These are phyloP conservation scores for Diorhabda sublineata DNA, from an alignment of 1,140 invertebrate species.

Conservation along the genomic window DNA sequence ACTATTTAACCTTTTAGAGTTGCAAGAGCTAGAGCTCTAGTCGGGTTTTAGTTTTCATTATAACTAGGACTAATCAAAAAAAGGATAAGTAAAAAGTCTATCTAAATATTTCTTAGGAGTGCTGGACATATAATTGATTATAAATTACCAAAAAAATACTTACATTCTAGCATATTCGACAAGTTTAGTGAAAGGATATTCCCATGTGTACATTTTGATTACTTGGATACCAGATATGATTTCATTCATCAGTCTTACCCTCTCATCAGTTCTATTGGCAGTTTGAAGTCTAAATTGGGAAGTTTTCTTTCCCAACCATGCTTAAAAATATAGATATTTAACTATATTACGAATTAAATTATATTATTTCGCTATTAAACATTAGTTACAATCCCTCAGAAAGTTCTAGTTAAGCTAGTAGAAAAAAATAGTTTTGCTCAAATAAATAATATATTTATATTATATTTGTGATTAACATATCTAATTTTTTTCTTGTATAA, in stretches of 20 bases:
- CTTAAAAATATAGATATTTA: constrained; percentile 45
- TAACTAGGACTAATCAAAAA: too few relatives aligned
- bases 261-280: constrained; percentile 58
- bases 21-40: too few relatives aligned
- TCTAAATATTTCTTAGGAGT: too few relatives aligned
- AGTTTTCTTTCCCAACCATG: constrained; percentile 42
- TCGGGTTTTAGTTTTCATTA: too few relatives aligned
- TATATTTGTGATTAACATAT: too few relatives aligned
- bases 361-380: neutral
- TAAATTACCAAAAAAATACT: constrained; percentile 5
- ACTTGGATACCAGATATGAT: constrained; percentile 72
- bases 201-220: constrained; percentile 89
- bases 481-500: too few relatives aligned
- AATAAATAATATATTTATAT: too few relatives aligned
- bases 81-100: too few relatives aligned
- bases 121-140: neutral
- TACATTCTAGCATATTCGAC: constrained; percentile 44
- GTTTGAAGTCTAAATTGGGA: constrained; percentile 45
- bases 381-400: too few relatives aligned
- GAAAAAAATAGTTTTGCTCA: too few relatives aligned
- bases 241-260: constrained; percentile 49
- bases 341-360: neutral
- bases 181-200: constrained; percentile 68
- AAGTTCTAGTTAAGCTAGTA: too few relatives aligned
- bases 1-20: too few relatives aligned